Evolutionary conservation across 2,888 invertebrate species (phyloP).

Genomic region (Protodeltote pygarga): DNA sequence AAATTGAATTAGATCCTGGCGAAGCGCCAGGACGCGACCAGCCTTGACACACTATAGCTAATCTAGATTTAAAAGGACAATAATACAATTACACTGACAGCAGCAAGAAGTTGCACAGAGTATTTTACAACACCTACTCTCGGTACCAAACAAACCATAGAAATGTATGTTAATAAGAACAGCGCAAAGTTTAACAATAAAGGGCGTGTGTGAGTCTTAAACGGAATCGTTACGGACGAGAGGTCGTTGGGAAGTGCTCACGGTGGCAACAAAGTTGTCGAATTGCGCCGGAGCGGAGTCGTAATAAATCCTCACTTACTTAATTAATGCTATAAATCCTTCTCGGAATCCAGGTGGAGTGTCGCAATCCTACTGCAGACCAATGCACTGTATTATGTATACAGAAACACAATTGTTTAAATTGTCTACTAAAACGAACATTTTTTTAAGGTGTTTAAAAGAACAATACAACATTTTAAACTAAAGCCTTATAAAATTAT

Average conservation of each 20-base stretch:
- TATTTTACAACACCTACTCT: background rate
- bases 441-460: background rate
- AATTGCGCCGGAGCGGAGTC: constrained; percentile 41
- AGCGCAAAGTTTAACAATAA: constrained; percentile 47
- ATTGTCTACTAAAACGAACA: too few relatives aligned
- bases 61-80: constrained; percentile 55
- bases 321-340: constrained; percentile 63
- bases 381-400: constrained; percentile 32
- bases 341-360: constrained; percentile 53
- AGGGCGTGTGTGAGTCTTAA: constrained; percentile 38
- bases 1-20: constrained; percentile 75
- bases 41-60: constrained; percentile 53
- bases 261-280: constrained; percentile 54
- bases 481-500: too few relatives aligned
- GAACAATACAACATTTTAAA: background rate
- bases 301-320: constrained; percentile 57
- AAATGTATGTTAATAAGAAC: constrained; percentile 20
- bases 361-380: constrained; percentile 48
- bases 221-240: constrained; percentile 35
- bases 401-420: too few relatives aligned
- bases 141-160: constrained; percentile 7
- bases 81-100: constrained; percentile 30
- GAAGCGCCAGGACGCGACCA: constrained; percentile 55
- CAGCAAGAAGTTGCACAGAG: background rate
- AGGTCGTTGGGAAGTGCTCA: constrained; percentile 31